These are phyloP conservation scores for Callithrix jacchus DNA, from an alignment of 2,113 vertebrate species.

Conservation along the genomic window DNA sequence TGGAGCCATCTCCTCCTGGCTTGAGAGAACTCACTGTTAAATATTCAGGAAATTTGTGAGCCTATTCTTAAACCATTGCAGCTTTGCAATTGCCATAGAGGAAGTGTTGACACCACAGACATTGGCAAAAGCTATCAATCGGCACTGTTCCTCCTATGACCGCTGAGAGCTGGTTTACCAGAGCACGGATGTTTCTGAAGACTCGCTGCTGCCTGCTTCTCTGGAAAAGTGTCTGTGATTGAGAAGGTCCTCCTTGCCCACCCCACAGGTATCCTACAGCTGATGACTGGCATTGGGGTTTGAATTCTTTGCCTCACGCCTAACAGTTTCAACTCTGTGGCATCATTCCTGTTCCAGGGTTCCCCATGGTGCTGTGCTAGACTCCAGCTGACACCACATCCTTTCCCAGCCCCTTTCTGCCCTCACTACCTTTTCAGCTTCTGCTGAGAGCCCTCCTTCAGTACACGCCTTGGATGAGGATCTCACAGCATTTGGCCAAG, in stretches of 20 bases:
- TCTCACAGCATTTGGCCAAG: not conserved
- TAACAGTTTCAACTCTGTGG: not conserved
- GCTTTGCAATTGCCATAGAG: not conserved
- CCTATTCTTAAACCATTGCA: fast-evolving
- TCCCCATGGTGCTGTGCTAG: not conserved
- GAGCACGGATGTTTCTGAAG: not conserved
- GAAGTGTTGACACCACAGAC: not conserved
- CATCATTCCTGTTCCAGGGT: too few relatives aligned
- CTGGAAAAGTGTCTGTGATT: not conserved
- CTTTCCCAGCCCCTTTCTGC: fast-evolving
- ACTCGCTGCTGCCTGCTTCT: not conserved
- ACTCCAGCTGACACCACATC: too few relatives aligned
- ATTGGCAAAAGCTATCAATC: not conserved
- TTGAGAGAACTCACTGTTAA: not conserved
- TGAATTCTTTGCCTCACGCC: not conserved
- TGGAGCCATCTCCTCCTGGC: not conserved
- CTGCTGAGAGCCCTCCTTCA: not conserved
- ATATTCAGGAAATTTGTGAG: fast-evolving
- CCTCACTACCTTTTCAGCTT: not conserved
- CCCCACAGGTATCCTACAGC: not conserved
- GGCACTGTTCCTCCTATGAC: fast-evolving
- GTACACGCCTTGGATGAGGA: fast-evolving
- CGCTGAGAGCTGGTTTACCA: not conserved
- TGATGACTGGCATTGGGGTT: fast-evolving
- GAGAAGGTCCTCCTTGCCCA: not conserved